phyloP scores from a whole-genome alignment of 1,140 invertebrate genomes.

The Eufriesea mexicana region DNA sequence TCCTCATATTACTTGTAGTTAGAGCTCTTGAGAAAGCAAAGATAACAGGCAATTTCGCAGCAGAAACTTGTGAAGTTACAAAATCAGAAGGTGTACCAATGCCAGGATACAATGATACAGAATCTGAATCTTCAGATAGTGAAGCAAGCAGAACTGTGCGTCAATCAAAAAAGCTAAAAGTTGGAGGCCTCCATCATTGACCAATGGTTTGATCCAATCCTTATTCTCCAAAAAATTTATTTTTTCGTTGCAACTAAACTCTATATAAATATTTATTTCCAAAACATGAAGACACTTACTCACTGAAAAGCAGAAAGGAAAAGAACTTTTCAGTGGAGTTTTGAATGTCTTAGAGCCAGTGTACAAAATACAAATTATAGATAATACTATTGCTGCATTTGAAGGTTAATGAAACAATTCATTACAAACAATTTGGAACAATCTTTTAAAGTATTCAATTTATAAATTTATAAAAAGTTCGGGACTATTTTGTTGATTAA shows the following conservation, averaged over 20 bases:
- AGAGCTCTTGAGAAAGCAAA: conserved; percentile 88
- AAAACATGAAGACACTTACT: background rate
- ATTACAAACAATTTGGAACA: background rate
- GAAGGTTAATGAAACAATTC: background rate
- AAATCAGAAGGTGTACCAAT: conserved; percentile 79
- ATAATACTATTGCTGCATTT: conserved; percentile 18
- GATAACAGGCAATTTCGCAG: conserved; percentile 85
- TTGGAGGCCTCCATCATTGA: conserved; percentile 78
- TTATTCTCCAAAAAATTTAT: background rate
- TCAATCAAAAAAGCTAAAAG: conserved; percentile 82
- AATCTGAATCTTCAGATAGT: conserved; percentile 83
- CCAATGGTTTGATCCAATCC: conserved; percentile 13
- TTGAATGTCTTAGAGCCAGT: conserved; percentile 34
- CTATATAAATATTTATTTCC: conserved; percentile 44
- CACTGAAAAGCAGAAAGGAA: background rate
- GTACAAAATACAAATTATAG: conserved; percentile 43
- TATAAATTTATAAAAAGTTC: conserved; percentile 32
- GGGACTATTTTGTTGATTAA: background rate
- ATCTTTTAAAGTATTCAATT: conserved; percentile 15
- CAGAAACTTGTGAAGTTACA: conserved; percentile 81
- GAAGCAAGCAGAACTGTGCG: conserved; percentile 79
- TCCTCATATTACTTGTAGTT: conserved; percentile 81
- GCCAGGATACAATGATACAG: conserved; percentile 80
- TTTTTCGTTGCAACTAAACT: conserved; percentile 8
- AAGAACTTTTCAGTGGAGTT: background rate